Percentiles rank a stretch among this genome's conserved stretches.
phyloP scores from a whole-genome alignment of 2,888 invertebrate species.

The Eueremaeus valkanovi region DNA sequence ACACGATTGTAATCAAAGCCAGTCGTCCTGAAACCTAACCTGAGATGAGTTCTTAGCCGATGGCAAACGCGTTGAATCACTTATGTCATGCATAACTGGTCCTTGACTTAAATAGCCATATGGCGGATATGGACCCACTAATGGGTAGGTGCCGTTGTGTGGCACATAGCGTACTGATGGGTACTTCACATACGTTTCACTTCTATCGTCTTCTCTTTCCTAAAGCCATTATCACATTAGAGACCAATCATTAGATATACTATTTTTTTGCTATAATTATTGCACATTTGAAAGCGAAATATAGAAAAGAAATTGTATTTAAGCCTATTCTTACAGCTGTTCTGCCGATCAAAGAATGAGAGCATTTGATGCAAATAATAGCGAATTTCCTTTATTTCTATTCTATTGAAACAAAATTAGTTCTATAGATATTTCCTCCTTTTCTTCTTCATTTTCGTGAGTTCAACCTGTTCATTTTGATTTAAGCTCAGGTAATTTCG shows the following conservation, averaged over 20 bases:
- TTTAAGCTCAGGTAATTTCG: too few species aligned
- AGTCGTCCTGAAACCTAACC: constrained; percentile 24
- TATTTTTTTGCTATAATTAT: neutral
- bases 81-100: constrained; percentile 4
- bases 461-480: too few species aligned
- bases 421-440: too few species aligned
- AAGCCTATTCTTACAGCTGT: too few species aligned
- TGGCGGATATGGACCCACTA: neutral
- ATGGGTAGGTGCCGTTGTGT: constrained; percentile 3
- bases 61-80: neutral
- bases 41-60: neutral
- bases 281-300: neutral
- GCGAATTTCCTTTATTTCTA: too few species aligned
- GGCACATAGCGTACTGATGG: constrained; percentile 38
- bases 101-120: constrained; percentile 15
- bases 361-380: too few species aligned
- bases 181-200: constrained; percentile 36
- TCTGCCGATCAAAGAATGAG: too few species aligned
- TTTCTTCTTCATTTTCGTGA: too few species aligned
- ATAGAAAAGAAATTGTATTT: neutral
- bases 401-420: too few species aligned
- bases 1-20: constrained; percentile 17
- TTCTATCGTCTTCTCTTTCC: constrained; percentile 34
- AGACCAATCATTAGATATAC: neutral
- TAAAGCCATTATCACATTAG: neutral